Evolutionary conservation across 2,888 invertebrate species (phyloP).

Genomic region (Galeruca laticollis): DNA sequence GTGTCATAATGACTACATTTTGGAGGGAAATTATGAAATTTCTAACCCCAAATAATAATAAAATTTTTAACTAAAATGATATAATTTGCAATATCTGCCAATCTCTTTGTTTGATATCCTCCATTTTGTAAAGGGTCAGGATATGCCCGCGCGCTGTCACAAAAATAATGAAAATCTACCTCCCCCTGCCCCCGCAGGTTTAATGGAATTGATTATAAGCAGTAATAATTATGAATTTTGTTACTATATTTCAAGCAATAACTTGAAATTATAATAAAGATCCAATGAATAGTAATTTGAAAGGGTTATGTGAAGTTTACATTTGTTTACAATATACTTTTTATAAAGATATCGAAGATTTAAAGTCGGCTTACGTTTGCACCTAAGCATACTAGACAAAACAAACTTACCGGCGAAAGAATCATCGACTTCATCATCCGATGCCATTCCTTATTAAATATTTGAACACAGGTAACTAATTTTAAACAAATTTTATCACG

Average conservation of each 20-base stretch:
- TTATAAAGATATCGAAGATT: constrained; percentile 51
- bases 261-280: background rate
- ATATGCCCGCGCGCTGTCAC: constrained; percentile 74
- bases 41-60: constrained; percentile 59
- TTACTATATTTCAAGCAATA: constrained; percentile 34
- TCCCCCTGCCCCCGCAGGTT: constrained; percentile 60
- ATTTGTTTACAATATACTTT: constrained; percentile 31
- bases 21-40: constrained; percentile 64
- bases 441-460: constrained; percentile 74
- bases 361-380: constrained; percentile 61
- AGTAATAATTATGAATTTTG: constrained; percentile 58
- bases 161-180: constrained; percentile 69
- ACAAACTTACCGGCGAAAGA: constrained; percentile 84
- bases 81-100: constrained; percentile 72
- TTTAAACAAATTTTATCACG: constrained; percentile 11
- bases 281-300: background rate
- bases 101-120: constrained; percentile 83
- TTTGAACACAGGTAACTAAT: constrained; percentile 27
- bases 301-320: background rate
- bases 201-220: constrained; percentile 61
- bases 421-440: constrained; percentile 89
- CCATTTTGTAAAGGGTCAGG: constrained; percentile 84
- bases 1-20: constrained; percentile 54
- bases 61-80: constrained; percentile 49
- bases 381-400: constrained; percentile 59